These are phyloP conservation scores for Pseudocheirus occidentalis DNA, from an alignment of 2,797 vertebrate species.

Conservation along the genomic window DNA sequence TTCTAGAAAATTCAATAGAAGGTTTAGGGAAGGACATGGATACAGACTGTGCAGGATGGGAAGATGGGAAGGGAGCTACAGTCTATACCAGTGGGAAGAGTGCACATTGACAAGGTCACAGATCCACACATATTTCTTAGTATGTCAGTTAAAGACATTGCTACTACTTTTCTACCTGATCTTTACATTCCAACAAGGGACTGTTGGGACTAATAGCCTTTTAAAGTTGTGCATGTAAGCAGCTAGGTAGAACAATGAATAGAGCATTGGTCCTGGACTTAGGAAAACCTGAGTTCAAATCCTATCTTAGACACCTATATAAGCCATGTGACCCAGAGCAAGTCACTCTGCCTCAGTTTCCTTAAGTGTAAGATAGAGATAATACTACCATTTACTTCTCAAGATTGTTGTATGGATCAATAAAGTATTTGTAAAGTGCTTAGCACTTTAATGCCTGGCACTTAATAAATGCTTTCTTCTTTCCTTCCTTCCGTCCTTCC, in stretches of 20 bases:
- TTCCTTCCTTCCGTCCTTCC: background rate
- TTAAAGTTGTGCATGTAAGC: background rate
- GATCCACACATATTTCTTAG: background rate
- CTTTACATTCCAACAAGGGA: background rate
- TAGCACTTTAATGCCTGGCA: background rate
- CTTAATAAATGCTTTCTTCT: background rate
- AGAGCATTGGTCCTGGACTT: background rate
- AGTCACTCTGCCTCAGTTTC: background rate
- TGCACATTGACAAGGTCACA: background rate
- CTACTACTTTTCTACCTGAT: background rate
- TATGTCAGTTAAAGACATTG: background rate
- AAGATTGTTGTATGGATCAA: background rate
- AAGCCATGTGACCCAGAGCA: background rate
- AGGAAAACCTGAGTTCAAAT: background rate
- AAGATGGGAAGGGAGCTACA: background rate
- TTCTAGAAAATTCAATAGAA: background rate
- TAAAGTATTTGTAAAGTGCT: background rate
- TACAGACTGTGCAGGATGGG: background rate
- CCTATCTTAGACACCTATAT: background rate
- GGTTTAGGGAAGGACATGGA: background rate
- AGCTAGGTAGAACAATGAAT: background rate
- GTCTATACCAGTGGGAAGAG: background rate
- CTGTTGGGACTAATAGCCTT: background rate
- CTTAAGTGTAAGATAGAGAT: background rate
- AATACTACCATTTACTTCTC: background rate